Base-by-base conservation (phyloP, 2,888 invertebrate genomes). In the Brachyopa scutellaris region DNA sequence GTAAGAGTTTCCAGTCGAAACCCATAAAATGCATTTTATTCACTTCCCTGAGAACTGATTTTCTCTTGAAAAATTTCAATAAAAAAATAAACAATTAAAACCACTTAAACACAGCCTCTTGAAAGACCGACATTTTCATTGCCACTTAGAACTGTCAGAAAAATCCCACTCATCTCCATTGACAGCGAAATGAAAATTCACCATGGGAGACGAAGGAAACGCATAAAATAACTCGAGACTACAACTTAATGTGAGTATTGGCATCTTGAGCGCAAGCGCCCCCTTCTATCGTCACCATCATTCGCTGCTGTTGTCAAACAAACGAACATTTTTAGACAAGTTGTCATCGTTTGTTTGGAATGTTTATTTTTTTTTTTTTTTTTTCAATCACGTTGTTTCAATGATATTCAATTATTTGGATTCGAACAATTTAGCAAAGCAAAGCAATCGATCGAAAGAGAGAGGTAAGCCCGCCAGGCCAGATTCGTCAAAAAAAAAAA, bases 351-450 rank as follows among this genome's bases (percentile, higher is more conserved):
- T 33, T 40, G 45, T 23, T 40, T 21, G 11, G 2, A n/a, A n/a
- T n/a, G n/a, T n/a, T n/a, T n/a, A n/a, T n/a, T n/a, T n/a, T 29
- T n/a, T n/a, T n/a, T n/a, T n/a, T n/a, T n/a, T n/a, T n/a, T n/a
- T n/a, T n/a, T n/a, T n/a, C 26, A 40, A 57, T 9, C 49, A 7
- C 42, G 47, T 33, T 13, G 9, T 13, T 19, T 55, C 47, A 64
- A 67, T 26, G 40, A 51, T 51, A 66, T 49, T 36, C 57, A 72
- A 70, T 72, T 78, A 78, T 64, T 78, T n/a, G n/a, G n/a, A n/a
- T n/a, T n/a, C n/a, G n/a, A 72, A 40, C 70, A 70, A 64, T 78
- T 72, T 51, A 57, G 55, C 55, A 66, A 23, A 19, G 11, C 13
- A 40, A 42, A n/a, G n/a, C n/a, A n/a, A n/a, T 42, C 42, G 59